Conservation (phyloP, 2,113 vertebrate species). For the Zapornia atra region DNA sequence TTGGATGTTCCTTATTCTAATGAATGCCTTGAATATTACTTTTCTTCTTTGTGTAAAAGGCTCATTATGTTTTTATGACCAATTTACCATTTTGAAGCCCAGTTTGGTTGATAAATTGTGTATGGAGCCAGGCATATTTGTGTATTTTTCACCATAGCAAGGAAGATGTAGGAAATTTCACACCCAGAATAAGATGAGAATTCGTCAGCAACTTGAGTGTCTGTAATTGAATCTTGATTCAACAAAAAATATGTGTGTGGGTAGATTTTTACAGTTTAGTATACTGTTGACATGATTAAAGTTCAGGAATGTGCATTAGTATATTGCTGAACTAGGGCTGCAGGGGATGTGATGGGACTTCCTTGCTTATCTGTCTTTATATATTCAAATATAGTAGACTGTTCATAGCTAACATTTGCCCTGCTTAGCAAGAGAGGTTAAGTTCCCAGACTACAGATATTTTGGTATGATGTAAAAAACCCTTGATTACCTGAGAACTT, state of each 20-base stretch:
- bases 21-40: neutral
- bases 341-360: neutral
- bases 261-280: neutral
- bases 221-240: neutral
- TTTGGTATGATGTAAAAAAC: neutral
- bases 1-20: neutral
- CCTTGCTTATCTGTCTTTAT: neutral
- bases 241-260: neutral
- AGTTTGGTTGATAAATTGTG: neutral
- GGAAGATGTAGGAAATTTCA: neutral
- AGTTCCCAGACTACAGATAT: neutral
- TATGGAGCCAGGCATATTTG: neutral
- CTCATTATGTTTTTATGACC: neutral
- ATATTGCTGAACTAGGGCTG: neutral
- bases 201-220: neutral
- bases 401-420: neutral
- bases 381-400: neutral
- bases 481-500: neutral
- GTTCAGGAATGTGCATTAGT: neutral
- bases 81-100: neutral
- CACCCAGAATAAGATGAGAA: neutral
- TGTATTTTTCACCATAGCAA: neutral
- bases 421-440: neutral
- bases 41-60: neutral
- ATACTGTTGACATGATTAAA: neutral